Conservation (phyloP, 2,113 vertebrate species). For the Ciconia boyciana region DNA sequence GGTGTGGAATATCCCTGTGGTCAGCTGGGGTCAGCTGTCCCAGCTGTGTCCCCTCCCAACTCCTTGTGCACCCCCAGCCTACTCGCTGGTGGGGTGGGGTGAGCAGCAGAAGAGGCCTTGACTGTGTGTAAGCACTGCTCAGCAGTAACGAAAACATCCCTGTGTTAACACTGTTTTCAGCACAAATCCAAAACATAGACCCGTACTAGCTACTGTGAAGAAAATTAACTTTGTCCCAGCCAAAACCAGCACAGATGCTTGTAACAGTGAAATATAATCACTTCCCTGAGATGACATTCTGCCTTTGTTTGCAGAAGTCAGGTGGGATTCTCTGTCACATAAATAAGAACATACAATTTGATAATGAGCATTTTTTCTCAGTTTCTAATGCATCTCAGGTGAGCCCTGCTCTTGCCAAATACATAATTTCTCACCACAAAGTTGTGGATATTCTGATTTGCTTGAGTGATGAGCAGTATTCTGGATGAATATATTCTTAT, state of each 20-base stretch:
- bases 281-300: background rate
- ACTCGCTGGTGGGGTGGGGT: too few relatives aligned
- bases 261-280: background rate
- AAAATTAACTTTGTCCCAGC: too few relatives aligned
- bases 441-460: background rate
- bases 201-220: too few relatives aligned
- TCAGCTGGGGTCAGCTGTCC: too few relatives aligned
- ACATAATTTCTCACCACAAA: background rate
- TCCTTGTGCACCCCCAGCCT: too few relatives aligned
- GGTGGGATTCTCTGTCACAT: background rate
- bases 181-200: too few relatives aligned
- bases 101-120: background rate
- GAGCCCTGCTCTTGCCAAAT: background rate
- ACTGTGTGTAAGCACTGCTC: too few relatives aligned
- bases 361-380: background rate
- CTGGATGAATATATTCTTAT: background rate
- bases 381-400: background rate
- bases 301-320: background rate
- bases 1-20: too few relatives aligned
- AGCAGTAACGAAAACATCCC: too few relatives aligned
- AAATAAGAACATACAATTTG: background rate
- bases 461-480: background rate
- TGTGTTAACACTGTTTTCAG: too few relatives aligned
- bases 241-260: background rate
- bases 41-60: too few relatives aligned